Conservation (phyloP, 2,113 vertebrate genomes). For the Tetraodon nigroviridis region DNA sequence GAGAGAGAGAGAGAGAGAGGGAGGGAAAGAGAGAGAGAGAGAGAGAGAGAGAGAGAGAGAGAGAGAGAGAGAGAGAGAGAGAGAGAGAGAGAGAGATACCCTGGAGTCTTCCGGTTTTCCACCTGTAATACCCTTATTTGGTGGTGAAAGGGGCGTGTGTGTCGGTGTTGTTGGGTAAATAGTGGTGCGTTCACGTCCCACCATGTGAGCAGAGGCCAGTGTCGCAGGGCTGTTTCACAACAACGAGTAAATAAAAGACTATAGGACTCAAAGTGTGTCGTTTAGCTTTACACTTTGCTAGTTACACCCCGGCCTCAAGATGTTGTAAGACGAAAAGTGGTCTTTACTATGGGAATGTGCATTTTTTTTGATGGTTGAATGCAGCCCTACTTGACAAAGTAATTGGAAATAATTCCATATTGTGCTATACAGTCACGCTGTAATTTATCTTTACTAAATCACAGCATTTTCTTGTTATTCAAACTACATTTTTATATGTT, state of each 20-base stretch:
- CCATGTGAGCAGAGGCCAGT: slow-evolving; percentile 7
- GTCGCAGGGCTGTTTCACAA: slow-evolving; percentile 12
- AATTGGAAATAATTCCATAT: no score
- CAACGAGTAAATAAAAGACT: not conserved
- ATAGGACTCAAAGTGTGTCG: slow-evolving; percentile 3
- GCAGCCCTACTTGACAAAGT: no score
- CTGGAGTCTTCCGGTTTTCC: slow-evolving; percentile 49
- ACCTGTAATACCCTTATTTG: slow-evolving; percentile 44
- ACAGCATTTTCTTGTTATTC: not conserved
- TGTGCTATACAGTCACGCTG: not conserved
- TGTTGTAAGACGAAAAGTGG: slow-evolving; percentile 11
- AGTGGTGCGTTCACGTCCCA: slow-evolving; percentile 7
- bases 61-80: no score
- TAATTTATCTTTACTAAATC: not conserved
- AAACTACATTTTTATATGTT: not conserved
- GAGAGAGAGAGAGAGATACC: slow-evolving; percentile 33
- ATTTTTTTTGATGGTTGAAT: not conserved
- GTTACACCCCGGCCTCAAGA: slow-evolving; percentile 12
- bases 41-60: slow-evolving; percentile 34
- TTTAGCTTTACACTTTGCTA: slow-evolving; percentile 12
- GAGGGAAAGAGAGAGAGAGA: slow-evolving; percentile 22
- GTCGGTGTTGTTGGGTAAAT: slow-evolving; percentile 8
- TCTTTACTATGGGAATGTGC: slow-evolving; percentile 13
- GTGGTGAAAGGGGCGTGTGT: slow-evolving; percentile 28
- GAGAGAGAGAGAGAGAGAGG: slow-evolving; percentile 23